Evolutionary conservation across 1,140 invertebrate genomes (phyloP), one percentile per base, ranked within the genome.

Genomic region (Plutomurus gul): DNA sequence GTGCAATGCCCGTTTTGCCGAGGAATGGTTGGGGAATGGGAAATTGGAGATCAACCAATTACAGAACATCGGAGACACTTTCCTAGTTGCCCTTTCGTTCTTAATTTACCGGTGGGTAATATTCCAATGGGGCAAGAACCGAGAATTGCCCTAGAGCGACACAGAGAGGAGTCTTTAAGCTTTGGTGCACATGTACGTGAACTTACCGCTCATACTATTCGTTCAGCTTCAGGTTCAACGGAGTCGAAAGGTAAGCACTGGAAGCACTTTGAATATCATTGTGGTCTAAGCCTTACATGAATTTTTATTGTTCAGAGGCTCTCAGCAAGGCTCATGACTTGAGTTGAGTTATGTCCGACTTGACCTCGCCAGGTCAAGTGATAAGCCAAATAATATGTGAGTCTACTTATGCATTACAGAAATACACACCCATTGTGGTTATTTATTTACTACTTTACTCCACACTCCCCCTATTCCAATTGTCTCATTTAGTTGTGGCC

Each of bases 1-100:
- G 89, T 89, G 85, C 90, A 93, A 82, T 97, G 95, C 87, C 93
- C 91, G 13, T 96, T 91, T 89, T 96, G 94, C 86, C 89, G 89
- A 83, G 93, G 91, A 73, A 87, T 94, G 46, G 88, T 92, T 82
- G 89, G 87, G 81, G 89, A 90, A 82, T 97, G 92, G 94, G 90
- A 91, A 86, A 85, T 84, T 77, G 91, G 89, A 77, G 94, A 92
- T 88, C 89, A 90, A 84, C 94, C 95, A 6, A 89, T 92, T 82
- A 86, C 87, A 72, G 93, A 96, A 85, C 95, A 97, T 85, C 87
- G 90, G 70, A 89, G 91, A 36, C 95, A 93, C 91, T 92, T 92
- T 86, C 92, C 93, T 1, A 85, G 89, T 73, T 95, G 94, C 86
- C 88, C 89, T 75, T 91, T 91, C 46, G 56, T 84, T 20, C 81